Evolutionary conservation across 2,888 invertebrate genomes (phyloP), one percentile per base, ranked within the genome.

Genomic region (Ochlodes sylvanus): DNA sequence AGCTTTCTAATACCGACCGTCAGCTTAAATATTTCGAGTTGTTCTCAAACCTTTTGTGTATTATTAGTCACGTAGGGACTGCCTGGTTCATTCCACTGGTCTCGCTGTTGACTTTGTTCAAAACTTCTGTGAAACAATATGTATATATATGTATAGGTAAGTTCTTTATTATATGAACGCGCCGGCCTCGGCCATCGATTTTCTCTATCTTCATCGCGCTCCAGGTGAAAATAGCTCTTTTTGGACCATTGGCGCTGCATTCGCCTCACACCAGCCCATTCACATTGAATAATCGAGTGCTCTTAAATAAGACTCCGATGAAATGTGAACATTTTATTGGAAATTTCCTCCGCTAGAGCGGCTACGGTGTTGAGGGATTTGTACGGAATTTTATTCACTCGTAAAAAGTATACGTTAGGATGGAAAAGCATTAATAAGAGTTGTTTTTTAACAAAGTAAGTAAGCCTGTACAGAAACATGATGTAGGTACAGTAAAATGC

Each of bases 141-240:
- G n/a, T n/a, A n/a, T n/a, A n/a, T n/a, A n/a, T n/a, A n/a, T n/a
- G n/a, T 52, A 52, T 12, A 12, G 12, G 19, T 60, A 60, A 21
- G 5, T 61, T 15, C 34, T 34, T 65, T 65, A 34, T 65, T 65
- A n/a, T n/a, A n/a, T 44, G 66, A 42, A 65, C 54, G 73, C 75
- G 74, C 73, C 66, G 54, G 52, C 17, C 19, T 73, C 72, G 70
- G 60, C 76, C 75, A 79, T 79, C 77, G 79, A 85, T 88, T 85
- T 82, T 78, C 79, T 80, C 81, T 82, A 79, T 78, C 71, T 68
- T 70, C 68, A 69, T 70, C 70, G 73, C 71, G 72, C 75, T 76
- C 72, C 79, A 83, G 78, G 83, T 85, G 82, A 78, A 84, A 87
- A 84, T 85, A 81, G 84, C 83, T 84, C 80, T 86, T 82, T 84